These are phyloP conservation scores for Amorpha juglandis DNA, from an alignment of 2,888 invertebrate species.

Conservation along the genomic window DNA sequence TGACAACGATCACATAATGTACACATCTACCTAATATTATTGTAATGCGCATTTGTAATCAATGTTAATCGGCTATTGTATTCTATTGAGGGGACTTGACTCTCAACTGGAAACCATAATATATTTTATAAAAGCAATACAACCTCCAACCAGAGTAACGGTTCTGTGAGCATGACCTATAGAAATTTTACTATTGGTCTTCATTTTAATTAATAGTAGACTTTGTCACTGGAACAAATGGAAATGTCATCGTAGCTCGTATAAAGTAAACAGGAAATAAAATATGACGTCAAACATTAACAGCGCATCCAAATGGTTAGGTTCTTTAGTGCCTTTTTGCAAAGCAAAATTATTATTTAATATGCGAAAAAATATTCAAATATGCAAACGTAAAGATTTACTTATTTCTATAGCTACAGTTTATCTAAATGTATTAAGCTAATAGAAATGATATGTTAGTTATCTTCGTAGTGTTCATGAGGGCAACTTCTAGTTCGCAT, in stretches of 20 bases:
- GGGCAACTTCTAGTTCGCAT: too few species aligned
- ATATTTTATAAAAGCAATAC: not conserved
- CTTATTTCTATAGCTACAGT: not conserved
- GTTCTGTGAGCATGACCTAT: slow-evolving; percentile 12
- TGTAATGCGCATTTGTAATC: slow-evolving; percentile 32
- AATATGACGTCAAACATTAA: slow-evolving; percentile 5
- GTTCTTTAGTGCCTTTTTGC: slow-evolving; percentile 3
- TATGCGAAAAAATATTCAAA: slow-evolving; percentile 15
- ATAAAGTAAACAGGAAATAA: slow-evolving; percentile 19
- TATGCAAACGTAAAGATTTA: not conserved
- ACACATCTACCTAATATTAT: slow-evolving; percentile 28
- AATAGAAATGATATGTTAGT: not conserved
- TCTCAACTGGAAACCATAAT: not conserved
- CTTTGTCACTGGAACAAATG: not conserved
- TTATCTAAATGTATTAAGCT: not conserved
- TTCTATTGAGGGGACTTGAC: slow-evolving; percentile 2
- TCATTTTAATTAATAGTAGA: slow-evolving; percentile 12
- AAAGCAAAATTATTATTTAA: slow-evolving; percentile 2
- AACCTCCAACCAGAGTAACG: slow-evolving; percentile 2
- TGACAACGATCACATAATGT: slow-evolving; percentile 23
- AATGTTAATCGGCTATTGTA: slow-evolving; percentile 34
- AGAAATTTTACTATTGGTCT: not conserved
- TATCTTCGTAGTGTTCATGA: not conserved
- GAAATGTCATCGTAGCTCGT: not conserved
- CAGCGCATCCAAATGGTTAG: slow-evolving; percentile 11